These are phyloP conservation scores for Plebejus argus DNA, from an alignment of 2,888 invertebrate species.

Conservation along the genomic window DNA sequence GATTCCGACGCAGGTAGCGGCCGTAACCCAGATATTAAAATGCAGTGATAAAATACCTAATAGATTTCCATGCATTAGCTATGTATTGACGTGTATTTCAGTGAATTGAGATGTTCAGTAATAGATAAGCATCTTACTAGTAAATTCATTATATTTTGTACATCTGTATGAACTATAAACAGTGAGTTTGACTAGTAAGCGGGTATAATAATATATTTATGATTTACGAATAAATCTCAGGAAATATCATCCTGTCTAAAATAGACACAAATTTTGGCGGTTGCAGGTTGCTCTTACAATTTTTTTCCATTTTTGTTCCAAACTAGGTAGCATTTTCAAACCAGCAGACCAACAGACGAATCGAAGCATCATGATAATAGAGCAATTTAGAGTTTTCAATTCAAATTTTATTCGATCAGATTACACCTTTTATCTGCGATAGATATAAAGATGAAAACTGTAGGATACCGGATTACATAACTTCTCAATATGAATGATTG, in stretches of 20 bases:
- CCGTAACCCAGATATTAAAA: slow-evolving; percentile 34
- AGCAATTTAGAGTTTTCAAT: neutral
- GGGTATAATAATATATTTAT: too few relatives aligned
- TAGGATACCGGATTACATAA: neutral
- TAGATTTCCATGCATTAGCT: slow-evolving; percentile 18
- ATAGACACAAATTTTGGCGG: too few relatives aligned
- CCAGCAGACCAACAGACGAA: neutral
- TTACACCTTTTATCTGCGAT: neutral
- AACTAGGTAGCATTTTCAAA: neutral
- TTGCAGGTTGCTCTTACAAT: too few relatives aligned
- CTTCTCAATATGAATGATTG: neutral
- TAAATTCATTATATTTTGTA: too few relatives aligned
- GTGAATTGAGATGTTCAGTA: neutral
- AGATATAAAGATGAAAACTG: neutral
- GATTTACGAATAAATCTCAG: too few relatives aligned
- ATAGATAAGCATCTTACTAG: neutral
- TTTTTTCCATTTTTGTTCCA: too few relatives aligned
- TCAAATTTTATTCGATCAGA: neutral
- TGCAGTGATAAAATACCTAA: slow-evolving; percentile 21
- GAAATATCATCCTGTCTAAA: too few relatives aligned
- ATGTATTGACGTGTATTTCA: slow-evolving; percentile 15
- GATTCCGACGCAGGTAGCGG: slow-evolving; percentile 32
- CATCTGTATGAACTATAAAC: too few relatives aligned
- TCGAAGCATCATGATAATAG: neutral
- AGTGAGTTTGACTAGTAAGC: too few relatives aligned